Conservation (phyloP, 2,113 vertebrate species). For the Centrocercus urophasianus region DNA sequence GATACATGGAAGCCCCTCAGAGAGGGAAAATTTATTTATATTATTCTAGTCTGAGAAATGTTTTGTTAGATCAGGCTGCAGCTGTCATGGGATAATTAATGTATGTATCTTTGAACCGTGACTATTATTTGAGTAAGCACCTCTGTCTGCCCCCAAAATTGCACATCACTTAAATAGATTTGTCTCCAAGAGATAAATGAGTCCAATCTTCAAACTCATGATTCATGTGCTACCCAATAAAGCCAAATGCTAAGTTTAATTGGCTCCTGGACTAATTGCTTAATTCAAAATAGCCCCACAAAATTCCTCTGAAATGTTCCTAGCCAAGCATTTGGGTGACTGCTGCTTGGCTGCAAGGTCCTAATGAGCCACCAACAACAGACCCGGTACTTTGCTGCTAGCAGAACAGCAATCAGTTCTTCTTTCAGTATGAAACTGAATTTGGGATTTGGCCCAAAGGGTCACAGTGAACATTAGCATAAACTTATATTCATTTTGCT, state of each 20-base stretch:
- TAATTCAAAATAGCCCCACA: not conserved
- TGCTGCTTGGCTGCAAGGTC: not conserved
- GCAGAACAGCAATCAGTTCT: not conserved
- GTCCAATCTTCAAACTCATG: not conserved
- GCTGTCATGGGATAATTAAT: slow-evolving; percentile 6
- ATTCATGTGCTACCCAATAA: not conserved
- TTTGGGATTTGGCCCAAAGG: not conserved
- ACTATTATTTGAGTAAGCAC: slow-evolving; percentile 30
- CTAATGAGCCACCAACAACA: not conserved
- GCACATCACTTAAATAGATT: not conserved
- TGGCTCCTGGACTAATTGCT: not conserved
- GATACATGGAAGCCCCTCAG: not conserved
- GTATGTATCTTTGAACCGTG: not conserved
- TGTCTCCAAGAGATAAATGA: not conserved
- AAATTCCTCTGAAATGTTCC: not conserved
- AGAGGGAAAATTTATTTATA: not conserved
- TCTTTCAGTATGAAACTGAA: not conserved
- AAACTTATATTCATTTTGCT: not conserved
- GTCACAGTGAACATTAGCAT: not conserved
- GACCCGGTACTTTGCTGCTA: not conserved
- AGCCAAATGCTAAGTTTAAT: slow-evolving; percentile 12
- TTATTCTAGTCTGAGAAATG: not conserved
- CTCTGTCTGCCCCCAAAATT: not conserved
- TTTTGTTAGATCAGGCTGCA: slow-evolving; percentile 29
- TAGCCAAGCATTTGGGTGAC: not conserved